phyloP scores from a whole-genome alignment of 1,140 invertebrate genomes.

The Trichomalopsis sarcophagae region DNA sequence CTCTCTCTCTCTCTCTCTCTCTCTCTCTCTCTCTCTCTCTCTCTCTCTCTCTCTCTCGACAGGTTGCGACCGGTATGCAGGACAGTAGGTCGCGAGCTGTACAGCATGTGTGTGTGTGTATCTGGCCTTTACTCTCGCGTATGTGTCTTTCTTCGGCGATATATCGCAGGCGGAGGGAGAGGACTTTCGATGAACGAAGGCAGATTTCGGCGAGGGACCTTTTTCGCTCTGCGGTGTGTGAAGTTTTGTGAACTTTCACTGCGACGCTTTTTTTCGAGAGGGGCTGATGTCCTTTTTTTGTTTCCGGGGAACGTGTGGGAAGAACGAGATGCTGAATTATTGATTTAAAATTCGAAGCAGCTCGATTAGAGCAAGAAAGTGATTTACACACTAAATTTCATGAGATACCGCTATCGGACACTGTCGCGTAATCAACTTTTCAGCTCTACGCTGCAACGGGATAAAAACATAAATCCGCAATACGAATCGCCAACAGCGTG shows the following conservation, averaged over 20 bases:
- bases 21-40: too few relatives aligned
- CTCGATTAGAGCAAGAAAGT: too few relatives aligned
- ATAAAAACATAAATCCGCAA: too few relatives aligned
- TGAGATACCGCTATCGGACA: too few relatives aligned
- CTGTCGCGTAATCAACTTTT: too few relatives aligned
- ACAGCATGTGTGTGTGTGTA: background rate
- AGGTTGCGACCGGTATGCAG: slow-evolving; percentile 57
- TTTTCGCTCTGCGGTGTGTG: background rate
- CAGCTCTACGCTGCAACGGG: too few relatives aligned
- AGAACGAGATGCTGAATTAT: too few relatives aligned
- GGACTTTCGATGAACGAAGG: background rate
- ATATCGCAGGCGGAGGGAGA: background rate
- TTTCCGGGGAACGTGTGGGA: too few relatives aligned
- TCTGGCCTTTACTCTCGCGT: slow-evolving; percentile 14
- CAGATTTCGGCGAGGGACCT: background rate
- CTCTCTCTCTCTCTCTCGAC: background rate
- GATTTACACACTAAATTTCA: too few relatives aligned
- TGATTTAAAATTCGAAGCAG: too few relatives aligned
- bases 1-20: too few relatives aligned
- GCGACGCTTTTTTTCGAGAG: background rate
- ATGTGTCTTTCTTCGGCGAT: background rate
- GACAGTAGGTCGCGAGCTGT: slow-evolving; percentile 60
- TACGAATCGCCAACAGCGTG: too few relatives aligned
- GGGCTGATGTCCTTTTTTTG: background rate
- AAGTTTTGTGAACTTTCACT: background rate